Base-by-base conservation (phyloP, 2,113 vertebrate genomes). In the Myrmecophaga tridactyla region DNA sequence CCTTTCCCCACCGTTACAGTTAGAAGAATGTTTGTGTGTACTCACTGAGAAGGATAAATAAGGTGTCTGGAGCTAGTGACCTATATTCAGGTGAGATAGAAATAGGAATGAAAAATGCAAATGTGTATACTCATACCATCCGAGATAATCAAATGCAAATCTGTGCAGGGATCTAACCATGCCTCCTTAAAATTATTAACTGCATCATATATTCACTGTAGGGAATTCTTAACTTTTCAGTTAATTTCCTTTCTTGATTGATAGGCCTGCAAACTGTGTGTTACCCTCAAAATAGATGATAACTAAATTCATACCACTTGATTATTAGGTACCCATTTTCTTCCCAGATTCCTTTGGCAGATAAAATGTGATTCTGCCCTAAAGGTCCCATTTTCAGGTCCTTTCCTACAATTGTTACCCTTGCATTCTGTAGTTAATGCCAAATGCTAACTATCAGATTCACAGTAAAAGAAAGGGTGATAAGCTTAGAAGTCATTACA, bases 191-290 rank as follows among this genome's bases (percentile, higher is more conserved):
- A 90, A 80, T 85, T 70, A 83, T 65, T 83, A 58, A 80, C 67
- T 43, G 5, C 15, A 75, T 86, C 31, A 39, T 75, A 48, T 89
- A n/a, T 60, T 90, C 82, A 92, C 65, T 89, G 15, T 51, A 51
- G 48, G 9, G 21, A 77, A 69, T 85, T 93, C 87, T 94, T 90
- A 84, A 82, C 76, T 94, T 94, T 90, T 87, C 65, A 12, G 31
- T 88, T 90, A 80, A 92, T 96, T 94, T 95, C 23, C 58, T 86
- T 90, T 76, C 69, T 65, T 90, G 86, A 93, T 81, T 72, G 48
- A 78, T 83, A 67, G 69, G 62, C 14, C 39, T 65, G 43, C 70
- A 90, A 96, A 82, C 43, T 63, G 27, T 94, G 43, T 83, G 76
- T 86, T 65, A 65, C 67, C 36, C 46, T 95, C 73, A 92, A 87